phyloP scores from a whole-genome alignment of 2,113 vertebrate species.

The Pandion haliaetus region DNA sequence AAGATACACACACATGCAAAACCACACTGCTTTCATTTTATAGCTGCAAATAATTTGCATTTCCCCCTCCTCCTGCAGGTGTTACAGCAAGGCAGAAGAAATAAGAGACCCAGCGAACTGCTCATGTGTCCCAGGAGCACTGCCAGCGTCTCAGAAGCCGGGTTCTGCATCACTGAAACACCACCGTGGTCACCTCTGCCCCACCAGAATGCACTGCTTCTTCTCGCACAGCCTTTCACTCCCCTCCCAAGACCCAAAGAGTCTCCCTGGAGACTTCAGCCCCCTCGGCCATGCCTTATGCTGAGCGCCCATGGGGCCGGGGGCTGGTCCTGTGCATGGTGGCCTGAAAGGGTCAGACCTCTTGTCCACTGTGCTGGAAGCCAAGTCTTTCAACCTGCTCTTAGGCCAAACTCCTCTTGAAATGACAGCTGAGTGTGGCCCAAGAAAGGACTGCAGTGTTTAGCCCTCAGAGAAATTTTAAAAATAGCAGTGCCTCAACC shows the following conservation, averaged over 20 bases:
- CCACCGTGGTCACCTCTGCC: neutral
- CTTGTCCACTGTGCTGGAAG: neutral
- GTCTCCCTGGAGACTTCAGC: neutral
- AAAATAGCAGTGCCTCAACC: conserved; percentile 21
- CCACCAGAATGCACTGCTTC: neutral
- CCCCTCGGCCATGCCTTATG: neutral
- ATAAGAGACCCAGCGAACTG: neutral
- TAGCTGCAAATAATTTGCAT: neutral
- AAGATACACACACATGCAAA: neutral
- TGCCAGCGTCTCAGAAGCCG: neutral
- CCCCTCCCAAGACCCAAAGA: neutral
- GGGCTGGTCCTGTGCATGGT: rapidly evolving
- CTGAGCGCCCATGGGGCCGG: rapidly evolving
- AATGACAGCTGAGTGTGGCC: neutral
- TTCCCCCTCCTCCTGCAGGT: conserved; percentile 40
- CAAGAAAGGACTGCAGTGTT: neutral
- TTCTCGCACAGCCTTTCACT: neutral
- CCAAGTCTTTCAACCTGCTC: neutral
- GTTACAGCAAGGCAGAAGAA: conserved; percentile 50
- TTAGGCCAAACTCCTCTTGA: neutral
- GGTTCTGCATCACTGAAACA: neutral
- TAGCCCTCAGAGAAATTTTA: neutral
- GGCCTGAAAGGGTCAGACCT: neutral
- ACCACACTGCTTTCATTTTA: rapidly evolving
- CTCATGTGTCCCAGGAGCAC: neutral